These are phyloP conservation scores for Brachynemurus nebulosus DNA, from an alignment of 2,888 invertebrate genomes.

Conservation along the genomic window DNA sequence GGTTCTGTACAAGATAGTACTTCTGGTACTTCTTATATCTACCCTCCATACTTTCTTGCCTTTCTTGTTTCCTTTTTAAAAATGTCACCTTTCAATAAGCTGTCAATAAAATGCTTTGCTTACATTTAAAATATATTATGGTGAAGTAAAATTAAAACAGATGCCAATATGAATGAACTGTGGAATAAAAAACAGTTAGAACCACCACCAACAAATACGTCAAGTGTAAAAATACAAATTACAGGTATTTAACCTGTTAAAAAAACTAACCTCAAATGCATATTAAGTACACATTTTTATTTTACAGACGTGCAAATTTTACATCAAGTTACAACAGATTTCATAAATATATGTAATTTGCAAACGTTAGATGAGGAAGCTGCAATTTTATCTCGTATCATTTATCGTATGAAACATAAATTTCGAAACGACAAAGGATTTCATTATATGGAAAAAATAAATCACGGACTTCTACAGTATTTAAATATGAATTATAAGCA, in stretches of 20 bases:
- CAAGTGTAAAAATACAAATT: slow-evolving; percentile 9
- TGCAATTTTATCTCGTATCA: slow-evolving; percentile 30
- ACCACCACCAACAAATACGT: slow-evolving; percentile 16
- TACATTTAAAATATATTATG: too few species aligned
- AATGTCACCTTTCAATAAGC: too few species aligned
- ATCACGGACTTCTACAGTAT: slow-evolving; percentile 31
- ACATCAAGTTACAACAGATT: slow-evolving; percentile 13
- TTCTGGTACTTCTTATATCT: too few species aligned
- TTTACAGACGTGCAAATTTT: not conserved
- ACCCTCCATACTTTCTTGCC: too few species aligned
- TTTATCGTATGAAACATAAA: slow-evolving; percentile 35
- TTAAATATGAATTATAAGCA: slow-evolving; percentile 26
- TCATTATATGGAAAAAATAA: slow-evolving; percentile 34
- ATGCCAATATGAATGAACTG: slow-evolving; percentile 9
- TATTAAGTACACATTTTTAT: not conserved
- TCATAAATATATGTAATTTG: slow-evolving; percentile 22
- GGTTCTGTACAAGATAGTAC: too few species aligned
- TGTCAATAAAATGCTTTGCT: too few species aligned
- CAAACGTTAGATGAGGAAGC: slow-evolving; percentile 29
- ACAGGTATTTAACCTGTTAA: not conserved
- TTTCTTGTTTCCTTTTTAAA: too few species aligned
- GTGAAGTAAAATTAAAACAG: too few species aligned
- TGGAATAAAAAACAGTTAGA: slow-evolving; percentile 18
- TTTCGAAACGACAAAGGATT: slow-evolving; percentile 35
- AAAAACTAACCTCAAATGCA: not conserved